Conservation (phyloP, 1,140 invertebrate species). For the Lasioglossum baleicum region DNA sequence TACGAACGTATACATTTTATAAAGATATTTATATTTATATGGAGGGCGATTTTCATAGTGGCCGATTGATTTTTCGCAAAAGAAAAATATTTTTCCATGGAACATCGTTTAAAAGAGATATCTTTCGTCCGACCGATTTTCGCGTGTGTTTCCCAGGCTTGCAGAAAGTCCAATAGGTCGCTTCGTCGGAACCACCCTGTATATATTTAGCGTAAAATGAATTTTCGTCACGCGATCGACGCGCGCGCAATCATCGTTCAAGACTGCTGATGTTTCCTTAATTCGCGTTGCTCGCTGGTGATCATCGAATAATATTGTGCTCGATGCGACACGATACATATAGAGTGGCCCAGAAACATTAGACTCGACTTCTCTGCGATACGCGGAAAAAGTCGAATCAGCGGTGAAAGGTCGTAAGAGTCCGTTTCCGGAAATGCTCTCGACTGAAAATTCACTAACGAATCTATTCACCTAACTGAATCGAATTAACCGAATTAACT, state of each 20-base stretch:
- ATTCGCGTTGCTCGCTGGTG: slow-evolving; percentile 1
- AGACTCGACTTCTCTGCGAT: neutral
- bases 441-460: neutral
- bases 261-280: neutral
- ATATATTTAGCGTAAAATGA: slow-evolving; percentile 7
- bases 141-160: no score
- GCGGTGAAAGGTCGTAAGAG: neutral
- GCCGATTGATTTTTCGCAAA: no score
- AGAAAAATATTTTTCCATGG: no score
- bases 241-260: neutral
- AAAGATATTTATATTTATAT: no score
- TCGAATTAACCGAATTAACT: no score
- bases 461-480: neutral
- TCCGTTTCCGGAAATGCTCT: neutral
- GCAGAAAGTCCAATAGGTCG: neutral
- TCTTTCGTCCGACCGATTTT: no score
- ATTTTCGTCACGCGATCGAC: slow-evolving; percentile 6
- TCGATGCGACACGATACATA: neutral
- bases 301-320: neutral
- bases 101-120: no score
- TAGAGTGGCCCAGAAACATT: neutral
- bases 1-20: no score
- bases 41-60: no score
- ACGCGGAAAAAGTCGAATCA: neutral
- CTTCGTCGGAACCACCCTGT: neutral